Percentiles rank a stretch among this genome's conserved stretches.
Evolutionary conservation across 1,140 invertebrate species (phyloP).

Genomic region (Eufriesea mexicana): DNA sequence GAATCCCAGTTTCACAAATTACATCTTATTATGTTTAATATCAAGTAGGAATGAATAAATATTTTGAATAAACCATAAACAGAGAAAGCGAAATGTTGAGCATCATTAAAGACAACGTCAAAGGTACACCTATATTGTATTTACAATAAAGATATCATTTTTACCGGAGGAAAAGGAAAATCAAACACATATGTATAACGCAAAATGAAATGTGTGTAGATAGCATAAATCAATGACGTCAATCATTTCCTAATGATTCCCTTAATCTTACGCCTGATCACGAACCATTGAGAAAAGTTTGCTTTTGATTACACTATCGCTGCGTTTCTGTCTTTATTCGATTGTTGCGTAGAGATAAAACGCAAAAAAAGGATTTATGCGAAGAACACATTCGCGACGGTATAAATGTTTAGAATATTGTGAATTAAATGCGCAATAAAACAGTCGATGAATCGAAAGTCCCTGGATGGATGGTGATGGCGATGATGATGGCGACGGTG

Average conservation of each 20-base stretch:
- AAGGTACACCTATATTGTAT: neutral
- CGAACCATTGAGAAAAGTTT: neutral
- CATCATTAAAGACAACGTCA: neutral
- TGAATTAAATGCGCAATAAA: neutral
- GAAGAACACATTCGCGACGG: neutral
- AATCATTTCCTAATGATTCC: neutral
- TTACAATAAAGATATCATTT: neutral
- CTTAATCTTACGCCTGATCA: neutral
- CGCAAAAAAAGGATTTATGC: neutral
- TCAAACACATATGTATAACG: neutral
- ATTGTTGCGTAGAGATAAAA: neutral
- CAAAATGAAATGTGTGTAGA: neutral
- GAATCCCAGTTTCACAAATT: neutral
- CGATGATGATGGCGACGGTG: constrained; percentile 12
- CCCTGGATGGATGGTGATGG: neutral
- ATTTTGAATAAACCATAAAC: neutral
- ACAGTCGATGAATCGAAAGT: constrained; percentile 35
- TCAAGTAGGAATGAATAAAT: neutral
- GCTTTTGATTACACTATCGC: neutral
- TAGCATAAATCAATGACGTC: constrained; percentile 8
- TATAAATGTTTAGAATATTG: neutral
- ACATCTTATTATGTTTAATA: neutral
- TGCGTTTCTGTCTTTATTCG: neutral
- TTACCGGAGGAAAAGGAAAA: neutral
- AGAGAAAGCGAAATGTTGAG: neutral